Evolutionary conservation across 2,797 vertebrate species (phyloP).

Genomic region (Thamnophis elegans): DNA sequence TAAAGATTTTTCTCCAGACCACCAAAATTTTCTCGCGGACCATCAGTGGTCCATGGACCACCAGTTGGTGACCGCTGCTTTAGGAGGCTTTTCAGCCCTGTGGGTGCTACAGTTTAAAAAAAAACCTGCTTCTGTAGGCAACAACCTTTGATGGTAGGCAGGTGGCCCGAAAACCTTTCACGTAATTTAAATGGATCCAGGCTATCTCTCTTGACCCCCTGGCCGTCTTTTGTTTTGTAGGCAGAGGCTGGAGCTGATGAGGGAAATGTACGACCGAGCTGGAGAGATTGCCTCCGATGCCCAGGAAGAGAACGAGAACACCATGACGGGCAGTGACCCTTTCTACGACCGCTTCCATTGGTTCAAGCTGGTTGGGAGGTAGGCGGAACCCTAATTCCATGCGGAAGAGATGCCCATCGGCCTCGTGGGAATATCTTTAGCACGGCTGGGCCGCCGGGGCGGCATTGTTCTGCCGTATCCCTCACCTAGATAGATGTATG

Average conservation of each 20-base stretch:
- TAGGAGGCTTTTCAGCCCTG: neutral
- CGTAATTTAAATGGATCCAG: neutral
- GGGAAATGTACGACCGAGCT: conserved; percentile 96
- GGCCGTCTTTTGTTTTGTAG: conserved; percentile 59
- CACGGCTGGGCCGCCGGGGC: neutral
- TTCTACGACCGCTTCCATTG: conserved; percentile 99
- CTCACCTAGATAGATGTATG: neutral
- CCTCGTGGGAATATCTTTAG: neutral
- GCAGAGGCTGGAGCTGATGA: conserved; percentile 94
- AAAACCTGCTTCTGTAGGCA: neutral
- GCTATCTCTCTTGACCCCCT: neutral
- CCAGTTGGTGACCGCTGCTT: no score
- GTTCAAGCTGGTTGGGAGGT: conserved; percentile 99
- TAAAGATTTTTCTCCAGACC: no score
- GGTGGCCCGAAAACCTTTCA: neutral
- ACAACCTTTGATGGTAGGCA: neutral
- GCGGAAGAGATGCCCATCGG: rapidly evolving
- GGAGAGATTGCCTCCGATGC: conserved; percentile 87
- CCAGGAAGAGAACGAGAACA: conserved; percentile 84
- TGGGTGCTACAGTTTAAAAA: no score
- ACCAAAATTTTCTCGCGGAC: no score
- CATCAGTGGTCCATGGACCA: no score
- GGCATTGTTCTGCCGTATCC: neutral
- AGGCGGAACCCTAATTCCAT: conserved; percentile 31
- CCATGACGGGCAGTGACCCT: conserved; percentile 90